Evolutionary conservation across 2,797 vertebrate species (phyloP), one percentile per base, ranked within the genome.

Genomic region (Xerus rutilus): DNA sequence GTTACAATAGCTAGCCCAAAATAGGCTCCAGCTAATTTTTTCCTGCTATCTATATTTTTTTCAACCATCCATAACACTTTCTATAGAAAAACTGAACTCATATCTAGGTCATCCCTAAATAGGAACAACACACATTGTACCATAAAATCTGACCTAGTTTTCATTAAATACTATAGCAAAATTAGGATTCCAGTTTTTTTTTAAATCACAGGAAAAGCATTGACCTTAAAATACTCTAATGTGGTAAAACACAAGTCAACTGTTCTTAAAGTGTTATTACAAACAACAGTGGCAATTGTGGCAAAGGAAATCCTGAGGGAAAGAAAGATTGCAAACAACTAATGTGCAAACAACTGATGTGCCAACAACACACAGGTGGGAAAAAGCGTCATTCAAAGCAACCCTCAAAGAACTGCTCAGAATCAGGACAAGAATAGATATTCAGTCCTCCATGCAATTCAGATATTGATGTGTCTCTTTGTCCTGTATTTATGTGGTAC

Each of bases 151-250:
- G 74, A 82, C 14, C 30, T 11, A 20, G 45, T 21, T 1, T 77
- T 79, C 35, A 59, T 57, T 57, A 59, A 39, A 82, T 6, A 82
- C 28, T 4, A 45, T 35, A 70, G 25, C 76, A 79, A 87, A 92
- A 93, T 84, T 90, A 78, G 76, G 23, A 49, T 64, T 79, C 7
- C 23, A 45, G 81, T 30, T 4, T 64, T 62, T 86, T 21, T 3
- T n/a, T 13, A 45, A 92, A 67, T 47, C 83, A 18, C 39, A 91
- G n/a, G 18, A 85, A 95, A 94, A 67, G 1, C 81, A 87, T 32
- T 72, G 57, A 79, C 62, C 35, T 72, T 52, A 81, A 95, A 95
- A 78, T 59, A 47, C 21, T 87, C 77, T 47, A 49, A 96, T 45
- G 35, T 62, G 30, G 25, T 4, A 43, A 82, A 81, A 12, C 43